These are phyloP conservation scores for Melanostoma scalare DNA, from an alignment of 2,888 invertebrate genomes.

Conservation along the genomic window DNA sequence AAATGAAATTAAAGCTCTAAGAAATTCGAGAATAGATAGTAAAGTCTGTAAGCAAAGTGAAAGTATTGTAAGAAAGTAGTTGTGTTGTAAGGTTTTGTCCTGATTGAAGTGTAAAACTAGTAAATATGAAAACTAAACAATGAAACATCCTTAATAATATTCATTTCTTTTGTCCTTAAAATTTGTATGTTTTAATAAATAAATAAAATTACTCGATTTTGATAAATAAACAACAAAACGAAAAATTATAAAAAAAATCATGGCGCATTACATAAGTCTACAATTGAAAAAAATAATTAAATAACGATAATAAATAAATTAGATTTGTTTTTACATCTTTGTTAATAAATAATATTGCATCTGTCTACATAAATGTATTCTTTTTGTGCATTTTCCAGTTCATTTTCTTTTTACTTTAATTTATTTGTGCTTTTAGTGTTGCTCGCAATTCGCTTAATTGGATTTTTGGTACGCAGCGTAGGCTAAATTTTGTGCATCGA, in stretches of 20 bases:
- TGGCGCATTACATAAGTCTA: constrained; percentile 58
- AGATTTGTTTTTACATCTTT: constrained; percentile 64
- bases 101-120: too few relatives aligned
- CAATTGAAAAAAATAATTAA: constrained; percentile 49
- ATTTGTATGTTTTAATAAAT: constrained; percentile 24
- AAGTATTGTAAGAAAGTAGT: too few relatives aligned
- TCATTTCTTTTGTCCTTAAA: constrained; percentile 73
- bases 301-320: constrained; percentile 74
- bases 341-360: constrained; percentile 77
- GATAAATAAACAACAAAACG: constrained; percentile 70
- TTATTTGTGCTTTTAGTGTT: constrained; percentile 18
- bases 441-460: constrained; percentile 45
- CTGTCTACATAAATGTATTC: constrained; percentile 54
- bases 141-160: too few relatives aligned
- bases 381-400: constrained; percentile 41
- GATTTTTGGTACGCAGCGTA: constrained; percentile 85
- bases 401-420: not conserved
- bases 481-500: constrained; percentile 87
- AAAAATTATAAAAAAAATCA: constrained; percentile 75
- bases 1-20: constrained; percentile 26
- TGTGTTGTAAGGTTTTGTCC: too few relatives aligned
- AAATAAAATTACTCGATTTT: not conserved
- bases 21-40: too few relatives aligned
- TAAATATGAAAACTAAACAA: constrained; percentile 14
- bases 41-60: too few relatives aligned